phyloP scores from a whole-genome alignment of 2,888 invertebrate genomes.

The Polyploca ridens region DNA sequence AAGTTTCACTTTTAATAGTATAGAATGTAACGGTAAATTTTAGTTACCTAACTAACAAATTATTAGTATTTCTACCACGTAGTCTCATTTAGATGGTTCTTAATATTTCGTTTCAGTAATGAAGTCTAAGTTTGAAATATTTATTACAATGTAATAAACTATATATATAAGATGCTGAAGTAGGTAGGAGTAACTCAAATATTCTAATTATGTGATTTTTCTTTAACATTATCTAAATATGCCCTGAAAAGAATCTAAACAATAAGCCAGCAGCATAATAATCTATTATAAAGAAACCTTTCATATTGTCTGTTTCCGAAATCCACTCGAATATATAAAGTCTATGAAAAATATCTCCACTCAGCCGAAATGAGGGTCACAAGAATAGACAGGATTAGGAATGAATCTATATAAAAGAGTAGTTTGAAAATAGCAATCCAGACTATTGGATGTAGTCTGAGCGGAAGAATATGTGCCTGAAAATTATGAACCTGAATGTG shows the following conservation, averaged over 20 bases:
- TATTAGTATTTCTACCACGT: neutral
- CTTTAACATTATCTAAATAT: neutral
- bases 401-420: slow-evolving; percentile 46
- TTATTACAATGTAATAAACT: no score
- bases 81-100: no score
- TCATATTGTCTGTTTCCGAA: slow-evolving; percentile 41
- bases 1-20: slow-evolving; percentile 22
- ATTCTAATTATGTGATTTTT: no score
- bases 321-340: slow-evolving; percentile 39
- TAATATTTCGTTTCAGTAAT: no score
- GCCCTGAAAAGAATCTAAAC: no score
- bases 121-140: no score
- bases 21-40: neutral
- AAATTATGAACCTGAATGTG: neutral
- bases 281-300: slow-evolving; percentile 20
- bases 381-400: slow-evolving; percentile 54
- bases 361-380: slow-evolving; percentile 59
- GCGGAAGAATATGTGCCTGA: no score
- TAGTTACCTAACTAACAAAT: neutral
- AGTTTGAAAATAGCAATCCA: slow-evolving; percentile 37
- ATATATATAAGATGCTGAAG: no score
- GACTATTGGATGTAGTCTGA: slow-evolving; percentile 25
- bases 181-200: no score
- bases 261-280: no score
- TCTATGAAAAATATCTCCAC: slow-evolving; percentile 58